Base-by-base conservation (phyloP, 2,113 vertebrate genomes). In the Casuarius casuarius region DNA sequence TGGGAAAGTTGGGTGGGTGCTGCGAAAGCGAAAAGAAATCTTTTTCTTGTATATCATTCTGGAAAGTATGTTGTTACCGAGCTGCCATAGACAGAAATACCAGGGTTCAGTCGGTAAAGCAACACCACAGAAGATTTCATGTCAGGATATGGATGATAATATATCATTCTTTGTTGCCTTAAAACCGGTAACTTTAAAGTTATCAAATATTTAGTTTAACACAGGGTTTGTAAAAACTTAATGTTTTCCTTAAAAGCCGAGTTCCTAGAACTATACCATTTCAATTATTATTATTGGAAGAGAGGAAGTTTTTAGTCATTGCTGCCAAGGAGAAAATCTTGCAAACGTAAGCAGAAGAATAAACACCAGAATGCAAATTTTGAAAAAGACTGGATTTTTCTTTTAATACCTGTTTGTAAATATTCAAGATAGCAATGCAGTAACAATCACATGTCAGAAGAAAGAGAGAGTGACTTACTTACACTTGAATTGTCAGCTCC, bases 1-100 rank as follows among this genome's bases (percentile, higher is more conserved):
- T 87, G 90, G 92, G 96, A 95, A 95, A 91, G 71, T 71, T 82
- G 67, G 63, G 68, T 73, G 78, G 52, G 71, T 80, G 20, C 78
- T 78, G 42, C 38, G 65, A 89, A 78, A 71, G 81, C 9, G 73
- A 73, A 90, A 94, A 86, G 12, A 70, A 91, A 61, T 14, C 1
- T 5, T 9, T 42, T 0, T 40, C 48, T 67, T 82, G 20, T 46
- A n/a, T 70, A 46, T 83, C 52, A 9, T 49, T 82, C 59, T 85
- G 81, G 63, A 48, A 79, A 87, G 71, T 51, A 25, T 83, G 46
- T 7, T 92, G 21, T 35, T 91, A 38, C 49, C 86, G 79, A 35
- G 67, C 51, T 83, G 35, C 40, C 28, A 3, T 31, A 48, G 59
- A 65, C 48, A 96, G 56, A 81, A 58, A 72, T 23, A 62, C 5